Conservation (phyloP, 2,888 invertebrate genomes). For the Phalera bucephala region DNA sequence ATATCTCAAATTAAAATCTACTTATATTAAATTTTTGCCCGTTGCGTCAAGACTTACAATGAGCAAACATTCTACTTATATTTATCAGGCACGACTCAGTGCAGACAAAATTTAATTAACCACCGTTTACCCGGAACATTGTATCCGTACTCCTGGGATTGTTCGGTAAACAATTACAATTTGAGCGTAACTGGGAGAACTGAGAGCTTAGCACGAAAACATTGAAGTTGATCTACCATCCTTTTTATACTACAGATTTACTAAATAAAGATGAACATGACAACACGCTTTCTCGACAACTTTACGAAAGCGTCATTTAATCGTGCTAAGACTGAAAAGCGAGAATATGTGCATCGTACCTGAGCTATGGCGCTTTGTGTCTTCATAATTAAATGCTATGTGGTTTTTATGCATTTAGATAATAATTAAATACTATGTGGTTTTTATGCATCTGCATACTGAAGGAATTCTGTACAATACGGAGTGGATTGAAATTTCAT, state of each 20-base stretch:
- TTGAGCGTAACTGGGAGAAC: slow-evolving; percentile 23
- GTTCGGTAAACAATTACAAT: slow-evolving; percentile 35
- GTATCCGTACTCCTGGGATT: slow-evolving; percentile 25
- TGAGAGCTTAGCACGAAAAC: too few species aligned
- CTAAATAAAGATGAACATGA: too few species aligned
- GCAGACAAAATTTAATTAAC: slow-evolving; percentile 26
- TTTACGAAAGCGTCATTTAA: too few species aligned
- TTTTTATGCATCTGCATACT: slow-evolving; percentile 11
- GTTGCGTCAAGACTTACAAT: too few species aligned
- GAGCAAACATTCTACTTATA: not conserved
- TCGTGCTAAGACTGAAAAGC: slow-evolving; percentile 11
- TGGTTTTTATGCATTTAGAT: slow-evolving; percentile 10
- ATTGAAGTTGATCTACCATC: too few species aligned
- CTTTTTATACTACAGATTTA: too few species aligned
- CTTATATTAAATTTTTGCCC: too few species aligned
- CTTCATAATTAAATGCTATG: slow-evolving; percentile 24
- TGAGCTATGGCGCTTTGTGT: slow-evolving; percentile 22
- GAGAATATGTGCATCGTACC: slow-evolving; percentile 31
- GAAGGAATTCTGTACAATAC: too few species aligned
- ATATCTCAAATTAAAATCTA: too few species aligned
- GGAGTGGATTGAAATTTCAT: too few species aligned
- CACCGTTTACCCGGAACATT: slow-evolving; percentile 14
- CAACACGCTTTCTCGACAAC: too few species aligned
- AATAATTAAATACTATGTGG: slow-evolving; percentile 10
- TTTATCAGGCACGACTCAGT: slow-evolving; percentile 9